A percentile compares a stretch with the other conserved stretches of the same genome.
Evolutionary conservation across 1,140 invertebrate genomes (phyloP).

Genomic region (Papilio dardanus): DNA sequence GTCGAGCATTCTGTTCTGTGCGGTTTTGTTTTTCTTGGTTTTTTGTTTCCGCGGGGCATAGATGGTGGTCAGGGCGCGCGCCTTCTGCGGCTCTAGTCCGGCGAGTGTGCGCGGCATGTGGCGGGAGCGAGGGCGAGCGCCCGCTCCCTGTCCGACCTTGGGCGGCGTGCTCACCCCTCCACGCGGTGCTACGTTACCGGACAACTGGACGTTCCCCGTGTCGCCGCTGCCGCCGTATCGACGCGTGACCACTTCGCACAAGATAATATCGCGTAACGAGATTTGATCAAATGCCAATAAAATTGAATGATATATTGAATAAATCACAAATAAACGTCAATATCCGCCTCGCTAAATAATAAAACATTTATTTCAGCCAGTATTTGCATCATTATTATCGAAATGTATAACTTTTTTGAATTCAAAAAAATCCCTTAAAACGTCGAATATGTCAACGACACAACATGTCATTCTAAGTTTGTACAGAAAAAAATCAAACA

Average conservation of each 20-base stretch:
- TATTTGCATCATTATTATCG: not conserved
- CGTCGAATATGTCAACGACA: not conserved
- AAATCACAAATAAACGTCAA: not conserved
- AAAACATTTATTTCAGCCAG: conserved; percentile 13
- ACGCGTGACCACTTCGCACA: conserved; percentile 38
- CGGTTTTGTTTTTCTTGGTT: conserved; percentile 66
- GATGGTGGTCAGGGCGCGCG: conserved; percentile 75
- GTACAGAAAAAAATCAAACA: not conserved
- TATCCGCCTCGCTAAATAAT: not conserved
- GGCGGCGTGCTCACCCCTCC: conserved; percentile 47
- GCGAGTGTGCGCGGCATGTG: conserved; percentile 74
- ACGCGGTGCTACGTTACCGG: conserved; percentile 44
- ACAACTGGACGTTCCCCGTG: not conserved
- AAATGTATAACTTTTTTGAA: not conserved
- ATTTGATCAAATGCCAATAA: not conserved
- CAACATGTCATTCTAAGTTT: not conserved
- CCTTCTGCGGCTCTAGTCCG: conserved; percentile 66
- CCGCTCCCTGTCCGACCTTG: conserved; percentile 68
- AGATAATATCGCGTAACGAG: conserved; percentile 31
- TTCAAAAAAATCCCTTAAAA: not conserved
- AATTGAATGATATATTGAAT: not conserved
- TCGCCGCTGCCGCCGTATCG: too few relatives aligned
- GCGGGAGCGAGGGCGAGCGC: conserved; percentile 49
- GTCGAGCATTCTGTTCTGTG: conserved; percentile 73
- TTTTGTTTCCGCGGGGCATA: conserved; percentile 72